A percentile compares a stretch with the other conserved stretches of the same genome.
Evolutionary conservation across 2,113 vertebrate genomes (phyloP).

Genomic region (Syrmaticus mikado): DNA sequence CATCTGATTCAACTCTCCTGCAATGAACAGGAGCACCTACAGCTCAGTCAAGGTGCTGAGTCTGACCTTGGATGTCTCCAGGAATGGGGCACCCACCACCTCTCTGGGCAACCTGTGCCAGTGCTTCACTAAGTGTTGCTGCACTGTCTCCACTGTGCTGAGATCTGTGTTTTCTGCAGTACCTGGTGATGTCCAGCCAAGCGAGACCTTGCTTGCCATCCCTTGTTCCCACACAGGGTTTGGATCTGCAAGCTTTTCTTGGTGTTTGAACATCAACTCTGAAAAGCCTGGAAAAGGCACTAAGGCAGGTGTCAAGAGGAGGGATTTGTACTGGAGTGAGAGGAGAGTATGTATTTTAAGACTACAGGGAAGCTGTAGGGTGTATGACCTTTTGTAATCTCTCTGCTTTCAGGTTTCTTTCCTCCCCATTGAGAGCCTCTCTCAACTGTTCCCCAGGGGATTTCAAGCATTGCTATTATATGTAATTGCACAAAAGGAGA

Average conservation of each 20-base stretch:
- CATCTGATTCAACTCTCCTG: too few relatives aligned
- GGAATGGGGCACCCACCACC: too few relatives aligned
- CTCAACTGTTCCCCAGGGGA: constrained; percentile 41
- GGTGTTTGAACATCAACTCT: constrained; percentile 20
- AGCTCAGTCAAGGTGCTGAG: too few relatives aligned
- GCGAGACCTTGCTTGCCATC: neutral
- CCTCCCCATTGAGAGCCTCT: constrained; percentile 46
- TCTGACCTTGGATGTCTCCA: too few relatives aligned
- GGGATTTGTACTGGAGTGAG: constrained; percentile 33
- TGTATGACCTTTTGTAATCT: constrained; percentile 54
- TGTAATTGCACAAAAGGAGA: constrained; percentile 53
- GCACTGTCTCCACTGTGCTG: neutral
- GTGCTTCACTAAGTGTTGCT: neutral
- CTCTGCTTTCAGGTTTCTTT: constrained; percentile 47
- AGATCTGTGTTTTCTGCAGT: neutral
- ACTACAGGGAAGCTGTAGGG: constrained; percentile 17
- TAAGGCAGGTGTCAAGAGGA: constrained; percentile 14
- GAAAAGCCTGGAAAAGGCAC: constrained; percentile 28
- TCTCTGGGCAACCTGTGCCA: too few relatives aligned
- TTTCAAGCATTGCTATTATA: constrained; percentile 41
- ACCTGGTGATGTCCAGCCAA: neutral
- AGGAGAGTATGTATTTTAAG: constrained; percentile 51
- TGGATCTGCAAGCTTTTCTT: constrained; percentile 16
- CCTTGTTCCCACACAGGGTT: neutral
- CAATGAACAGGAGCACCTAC: too few relatives aligned